Evolutionary conservation across 2,113 vertebrate species (phyloP).

Genomic region (Notothenia coriiceps): DNA sequence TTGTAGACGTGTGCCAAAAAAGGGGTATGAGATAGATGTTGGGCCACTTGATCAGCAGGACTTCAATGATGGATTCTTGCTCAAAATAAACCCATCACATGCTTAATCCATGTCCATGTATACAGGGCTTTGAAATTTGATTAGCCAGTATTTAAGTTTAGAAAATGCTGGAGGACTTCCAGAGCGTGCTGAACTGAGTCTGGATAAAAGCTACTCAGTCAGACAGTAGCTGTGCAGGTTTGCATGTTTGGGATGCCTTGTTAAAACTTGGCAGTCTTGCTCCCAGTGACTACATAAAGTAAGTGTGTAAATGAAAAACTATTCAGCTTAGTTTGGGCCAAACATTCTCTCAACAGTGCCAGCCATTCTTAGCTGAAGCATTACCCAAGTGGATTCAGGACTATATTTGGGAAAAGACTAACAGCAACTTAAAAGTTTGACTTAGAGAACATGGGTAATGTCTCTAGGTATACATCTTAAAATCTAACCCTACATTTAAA

Average conservation of each 20-base stretch:
- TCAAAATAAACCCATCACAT: constrained; percentile 55
- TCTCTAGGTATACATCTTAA: neutral
- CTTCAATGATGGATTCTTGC: constrained; percentile 31
- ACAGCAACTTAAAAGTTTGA: constrained; percentile 33
- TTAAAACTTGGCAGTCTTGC: constrained; percentile 53
- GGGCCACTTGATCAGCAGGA: constrained; percentile 32
- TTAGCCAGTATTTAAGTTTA: constrained; percentile 23
- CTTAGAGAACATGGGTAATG: constrained; percentile 16
- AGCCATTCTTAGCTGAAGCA: constrained; percentile 21
- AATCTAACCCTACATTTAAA: neutral
- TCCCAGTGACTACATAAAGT: constrained; percentile 33
- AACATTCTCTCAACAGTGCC: constrained; percentile 51
- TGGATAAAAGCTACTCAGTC: constrained; percentile 21
- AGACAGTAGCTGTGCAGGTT: constrained; percentile 39
- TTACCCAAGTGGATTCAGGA: constrained; percentile 31
- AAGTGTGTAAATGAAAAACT: constrained; percentile 53
- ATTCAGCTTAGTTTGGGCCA: constrained; percentile 43
- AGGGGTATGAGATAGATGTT: constrained; percentile 9
- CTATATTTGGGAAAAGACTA: constrained; percentile 71
- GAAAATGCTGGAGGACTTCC: constrained; percentile 37
- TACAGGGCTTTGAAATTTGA: constrained; percentile 42
- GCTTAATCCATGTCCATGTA: constrained; percentile 13
- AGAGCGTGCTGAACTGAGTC: constrained; percentile 4
- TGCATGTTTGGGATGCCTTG: constrained; percentile 61
- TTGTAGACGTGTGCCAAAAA: constrained; percentile 3